Evolutionary conservation across 2,797 vertebrate genomes (phyloP).

Genomic region (Chelmon rostratus): DNA sequence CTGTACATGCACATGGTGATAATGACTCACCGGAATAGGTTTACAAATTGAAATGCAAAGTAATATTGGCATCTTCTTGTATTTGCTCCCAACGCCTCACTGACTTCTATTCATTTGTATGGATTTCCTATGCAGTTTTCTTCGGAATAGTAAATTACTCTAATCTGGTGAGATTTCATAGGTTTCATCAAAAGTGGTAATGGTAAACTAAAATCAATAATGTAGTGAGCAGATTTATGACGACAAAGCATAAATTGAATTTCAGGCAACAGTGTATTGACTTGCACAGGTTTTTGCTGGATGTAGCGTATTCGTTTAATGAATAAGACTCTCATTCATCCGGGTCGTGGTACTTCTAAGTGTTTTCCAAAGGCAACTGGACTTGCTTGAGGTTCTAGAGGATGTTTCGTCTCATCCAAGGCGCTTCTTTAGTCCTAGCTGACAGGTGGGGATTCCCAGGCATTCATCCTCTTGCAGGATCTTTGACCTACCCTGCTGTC

Average conservation of each 20-base stretch:
- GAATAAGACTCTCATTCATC: no score
- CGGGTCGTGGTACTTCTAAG: no score
- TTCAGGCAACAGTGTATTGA: neutral
- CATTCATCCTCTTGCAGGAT: no score
- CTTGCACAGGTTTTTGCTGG: neutral
- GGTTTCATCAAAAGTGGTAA: constrained; percentile 42
- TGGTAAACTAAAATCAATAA: constrained; percentile 27
- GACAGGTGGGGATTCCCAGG: no score
- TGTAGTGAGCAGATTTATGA: constrained; percentile 23
- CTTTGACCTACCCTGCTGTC: no score
- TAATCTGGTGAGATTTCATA: constrained; percentile 39
- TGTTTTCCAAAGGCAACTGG: no score
- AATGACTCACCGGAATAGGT: constrained; percentile 56
- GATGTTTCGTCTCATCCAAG: no score
- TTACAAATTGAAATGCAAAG: constrained; percentile 46
- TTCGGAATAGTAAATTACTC: constrained; percentile 39
- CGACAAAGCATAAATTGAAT: neutral
- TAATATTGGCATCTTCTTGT: constrained; percentile 47
- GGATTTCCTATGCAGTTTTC: constrained; percentile 46
- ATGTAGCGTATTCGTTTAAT: no score
- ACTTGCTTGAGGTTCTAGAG: no score
- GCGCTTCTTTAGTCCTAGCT: no score
- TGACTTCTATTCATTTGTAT: constrained; percentile 50
- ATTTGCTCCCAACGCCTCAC: constrained; percentile 29
- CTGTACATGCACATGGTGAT: constrained; percentile 49